Percentiles rank a stretch among this genome's conserved stretches.
Conservation (phyloP, 2,797 vertebrate genomes). For the Epinephelus awoara region DNA sequence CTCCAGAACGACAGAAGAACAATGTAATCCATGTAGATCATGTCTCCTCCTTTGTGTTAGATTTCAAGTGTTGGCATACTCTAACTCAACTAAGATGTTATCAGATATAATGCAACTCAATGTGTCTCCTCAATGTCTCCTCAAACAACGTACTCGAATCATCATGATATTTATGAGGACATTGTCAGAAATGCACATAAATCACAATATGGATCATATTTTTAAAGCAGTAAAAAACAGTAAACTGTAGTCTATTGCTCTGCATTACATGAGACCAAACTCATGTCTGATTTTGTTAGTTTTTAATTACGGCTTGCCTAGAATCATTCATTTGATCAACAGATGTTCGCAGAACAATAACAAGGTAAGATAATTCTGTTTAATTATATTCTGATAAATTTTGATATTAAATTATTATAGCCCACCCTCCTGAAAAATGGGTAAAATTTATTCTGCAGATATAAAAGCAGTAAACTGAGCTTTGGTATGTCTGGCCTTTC, state of each 20-base stretch:
- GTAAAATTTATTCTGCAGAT: not conserved
- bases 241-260: not conserved
- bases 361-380: not conserved
- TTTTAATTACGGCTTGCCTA: not conserved
- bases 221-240: not conserved
- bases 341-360: not conserved
- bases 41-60: not conserved
- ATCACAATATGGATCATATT: not conserved
- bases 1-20: slow-evolving; percentile 35
- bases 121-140: too few species aligned
- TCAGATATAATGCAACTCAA: not conserved
- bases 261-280: not conserved
- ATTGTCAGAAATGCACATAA: not conserved
- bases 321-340: not conserved
- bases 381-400: not conserved
- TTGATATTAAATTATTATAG: not conserved
- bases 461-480: not conserved
- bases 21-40: slow-evolving; percentile 29
- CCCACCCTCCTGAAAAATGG: not conserved
- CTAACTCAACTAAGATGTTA: slow-evolving; percentile 8
- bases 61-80: slow-evolving; percentile 15
- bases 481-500: not conserved
- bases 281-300: not conserved
- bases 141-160: not conserved
- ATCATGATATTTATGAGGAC: not conserved